Base-by-base conservation (phyloP, 2,888 invertebrate species). In the Leptinotarsa haldemani region DNA sequence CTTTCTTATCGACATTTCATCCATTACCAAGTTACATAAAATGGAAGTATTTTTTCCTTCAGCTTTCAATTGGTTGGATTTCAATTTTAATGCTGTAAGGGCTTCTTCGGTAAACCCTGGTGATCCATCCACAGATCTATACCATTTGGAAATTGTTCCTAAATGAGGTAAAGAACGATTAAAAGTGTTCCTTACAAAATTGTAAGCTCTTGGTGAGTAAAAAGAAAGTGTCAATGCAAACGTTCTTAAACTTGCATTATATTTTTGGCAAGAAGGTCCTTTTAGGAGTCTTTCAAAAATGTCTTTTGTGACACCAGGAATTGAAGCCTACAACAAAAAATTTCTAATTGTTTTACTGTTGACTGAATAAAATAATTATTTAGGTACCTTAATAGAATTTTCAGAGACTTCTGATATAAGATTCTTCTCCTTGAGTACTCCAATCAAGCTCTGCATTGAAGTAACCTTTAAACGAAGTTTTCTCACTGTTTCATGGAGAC, bases 11-110 rank as follows among this genome's bases (percentile, higher is more conserved):
- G 73, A 71, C 63, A 84, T 84, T 77, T 84, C 82, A 74, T 83
- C 83, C n/a, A 84, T 74, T 1, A 83, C 71, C 56, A 84, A 69
- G 64, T 78, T 78, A 66, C 81, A 81, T n/a, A 80, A n/a, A 15
- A 48, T 48, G 30, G 30, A 30, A 30, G 30, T 30, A 48, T 48
- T 48, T 48, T 48, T 48, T 47, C 77, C 18, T 70, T 56, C 20
- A 61, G 25, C 20, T 13, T 56, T 20, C 30, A 18, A 18, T 16
- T 53, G 18, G 12, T 30, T 15, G 2, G 50, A 47, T 70, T 72
- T 76, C 50, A 50, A 25, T 75, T 78, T 76, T 22, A 82, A 63
- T 53, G 80, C 76, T 15, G 71, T 47, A 9, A 81, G 75, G 52
- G 79, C 68, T 67, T 81, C 78, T 52, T 71, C 40, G 5, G 71